Base-by-base conservation (phyloP, 2,797 vertebrate genomes). In the Toxotes lorentzi region DNA sequence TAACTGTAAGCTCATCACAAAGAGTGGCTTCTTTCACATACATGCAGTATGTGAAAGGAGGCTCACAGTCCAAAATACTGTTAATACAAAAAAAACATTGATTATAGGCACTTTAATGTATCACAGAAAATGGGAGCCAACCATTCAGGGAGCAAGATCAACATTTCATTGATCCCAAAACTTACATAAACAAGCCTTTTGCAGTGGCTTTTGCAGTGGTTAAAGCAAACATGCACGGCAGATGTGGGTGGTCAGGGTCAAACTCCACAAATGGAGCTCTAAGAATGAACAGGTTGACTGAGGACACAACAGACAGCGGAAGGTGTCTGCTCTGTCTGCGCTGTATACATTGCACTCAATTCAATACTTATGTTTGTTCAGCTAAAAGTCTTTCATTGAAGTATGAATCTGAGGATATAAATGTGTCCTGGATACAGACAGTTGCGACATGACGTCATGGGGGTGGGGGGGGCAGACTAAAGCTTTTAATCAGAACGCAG, bases 401-500 rank as follows among this genome's bases (percentile, higher is more conserved):
- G 34, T 68, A 66, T 65, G 47, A 80, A 71, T 73, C 59, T 38
- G 73, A 81, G 78, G 82, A 73, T 73, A 77, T 40, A 48, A 47
- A 68, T 1, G 47, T 58, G 63, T 78, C 58, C 69, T 41, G n/a
- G 58, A 69, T 57, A 74, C 12, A 3, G 53, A 89, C 80, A 77
- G 82, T 80, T 86, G 82, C 19, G 4, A 61, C 56, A 75, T 89
- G 76, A 89, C 70, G 54, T 90, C 81, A 90, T 41, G 41, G 51
- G 51, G 66, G 84, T 41, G 41, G 51, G 51, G 66, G 84, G 81
- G 81, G 78, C 56, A n/a, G 43, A 60, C 72, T 83, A 84, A 90
- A 89, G 70, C 86, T 82, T 82, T 87, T 89, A 90, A 91, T 85
- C 78, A 83, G 81, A 89, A 83, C 53, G 45, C 81, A 90, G 85